Evolutionary conservation across 2,113 vertebrate genomes (phyloP).

Genomic region (Malurus alboscapulatus): DNA sequence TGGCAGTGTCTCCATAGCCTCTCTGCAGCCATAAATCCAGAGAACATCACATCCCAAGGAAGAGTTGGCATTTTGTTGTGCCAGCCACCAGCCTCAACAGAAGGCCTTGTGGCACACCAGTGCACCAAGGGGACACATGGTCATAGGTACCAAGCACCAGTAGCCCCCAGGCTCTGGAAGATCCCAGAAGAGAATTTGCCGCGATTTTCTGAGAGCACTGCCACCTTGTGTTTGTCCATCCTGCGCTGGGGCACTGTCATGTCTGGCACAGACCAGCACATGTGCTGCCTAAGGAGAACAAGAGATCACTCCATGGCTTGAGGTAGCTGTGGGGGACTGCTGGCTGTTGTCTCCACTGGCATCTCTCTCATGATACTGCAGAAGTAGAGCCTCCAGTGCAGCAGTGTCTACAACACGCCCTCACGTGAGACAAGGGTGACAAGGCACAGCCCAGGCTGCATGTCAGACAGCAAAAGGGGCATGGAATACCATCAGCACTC

Average conservation of each 20-base stretch:
- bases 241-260: rapidly evolving
- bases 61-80: rapidly evolving
- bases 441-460: not conserved
- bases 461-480: not conserved
- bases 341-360: not conserved
- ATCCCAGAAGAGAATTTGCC: not conserved
- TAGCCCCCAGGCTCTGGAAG: not conserved
- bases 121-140: rapidly evolving
- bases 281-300: rapidly evolving
- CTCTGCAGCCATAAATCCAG: rapidly evolving
- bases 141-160: rapidly evolving
- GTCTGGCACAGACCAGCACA: rapidly evolving
- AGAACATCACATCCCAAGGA: not conserved
- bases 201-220: not conserved
- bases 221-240: slow-evolving; percentile 25
- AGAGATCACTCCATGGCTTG: rapidly evolving
- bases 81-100: not conserved
- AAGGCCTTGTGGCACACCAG: too few species aligned
- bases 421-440: rapidly evolving
- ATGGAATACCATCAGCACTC: not conserved
- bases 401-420: rapidly evolving
- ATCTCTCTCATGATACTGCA: rapidly evolving
- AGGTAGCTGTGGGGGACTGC: not conserved
- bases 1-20: rapidly evolving
- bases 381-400: not conserved